Evolutionary conservation across 2,113 vertebrate species (phyloP), one percentile per base, ranked within the genome.

Genomic region (Fregata magnificens): DNA sequence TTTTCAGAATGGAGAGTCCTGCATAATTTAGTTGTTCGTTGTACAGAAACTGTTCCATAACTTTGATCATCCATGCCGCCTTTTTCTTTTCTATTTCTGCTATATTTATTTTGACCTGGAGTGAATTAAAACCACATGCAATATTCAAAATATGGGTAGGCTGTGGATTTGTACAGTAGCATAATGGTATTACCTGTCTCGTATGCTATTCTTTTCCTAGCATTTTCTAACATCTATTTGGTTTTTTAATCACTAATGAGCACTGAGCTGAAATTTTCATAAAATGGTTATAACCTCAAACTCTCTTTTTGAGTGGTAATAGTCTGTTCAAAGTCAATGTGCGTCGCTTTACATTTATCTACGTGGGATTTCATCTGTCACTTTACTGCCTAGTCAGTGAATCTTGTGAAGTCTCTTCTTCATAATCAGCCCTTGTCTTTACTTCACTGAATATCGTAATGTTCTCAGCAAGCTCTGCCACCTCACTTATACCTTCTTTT

Each of bases 1-100:
- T 89, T 95, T 88, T 79, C 17, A 10, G 81, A 87, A 69, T 82
- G 55, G 56, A 67, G 42, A 87, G 34, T 88, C 74, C 87, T 88
- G 77, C 74, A 73, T 95, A 88, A 93, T 96, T 94, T 80, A 88
- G 49, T 73, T 73, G 34, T 76, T 91, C 66, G 62, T 85, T 90
- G 31, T 66, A 77, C 66, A 88, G 56, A 90, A 93, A 45, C n/a
- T 80, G 19, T 90, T 91, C 70, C 66, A 8, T 82, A 61, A 76
- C 87, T 95, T 94, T 93, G 93, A 94, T 97, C 82, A 88, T 77
- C 32, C 29, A 45, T 50, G 32, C 58, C 3, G 8, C 81, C 19
- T 61, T 79, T 74, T 84, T 89, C 73, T 69, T 93, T 82, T 90
- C 74, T 61, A 18, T 72, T 85, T 82, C 70, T 93, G 59, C 59